These are phyloP conservation scores for Ornithoptera priamus DNA, from an alignment of 2,888 invertebrate species.

Conservation along the genomic window DNA sequence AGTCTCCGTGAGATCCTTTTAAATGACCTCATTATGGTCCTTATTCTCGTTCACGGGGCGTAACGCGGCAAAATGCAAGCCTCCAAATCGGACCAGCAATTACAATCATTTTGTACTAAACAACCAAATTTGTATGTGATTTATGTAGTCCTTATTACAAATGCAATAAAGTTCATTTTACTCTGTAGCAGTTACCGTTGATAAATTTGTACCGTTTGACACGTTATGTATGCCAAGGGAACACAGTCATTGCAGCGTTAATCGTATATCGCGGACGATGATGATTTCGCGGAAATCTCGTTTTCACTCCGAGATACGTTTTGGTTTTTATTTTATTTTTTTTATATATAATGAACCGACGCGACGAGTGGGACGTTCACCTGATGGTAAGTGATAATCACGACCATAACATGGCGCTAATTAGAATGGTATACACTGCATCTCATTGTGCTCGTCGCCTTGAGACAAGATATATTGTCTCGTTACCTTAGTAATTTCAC, in stretches of 20 bases:
- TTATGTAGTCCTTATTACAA: conserved; percentile 25
- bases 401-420: too few relatives aligned
- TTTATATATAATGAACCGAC: too few relatives aligned
- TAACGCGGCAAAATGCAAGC: conserved; percentile 54
- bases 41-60: conserved; percentile 56
- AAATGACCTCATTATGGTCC: conserved; percentile 54
- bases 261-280: conserved; percentile 49
- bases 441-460: too few relatives aligned
- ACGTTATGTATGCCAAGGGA: conserved; percentile 47
- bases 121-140: conserved; percentile 18
- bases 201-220: conserved; percentile 30
- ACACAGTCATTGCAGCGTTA: conserved; percentile 44
- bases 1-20: conserved; percentile 56
- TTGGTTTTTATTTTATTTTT: neutral
- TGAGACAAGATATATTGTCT: too few relatives aligned
- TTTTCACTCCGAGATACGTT: conserved; percentile 38
- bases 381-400: too few relatives aligned
- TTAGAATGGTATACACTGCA: too few relatives aligned
- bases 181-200: neutral
- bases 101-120: conserved; percentile 45
- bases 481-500: too few relatives aligned
- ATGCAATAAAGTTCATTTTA: conserved; percentile 33
- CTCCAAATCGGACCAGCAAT: conserved; percentile 64
- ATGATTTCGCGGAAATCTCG: conserved; percentile 47
- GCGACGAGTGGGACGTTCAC: too few relatives aligned